Percentiles rank a stretch among this genome's conserved stretches.
Conservation (phyloP, 2,113 vertebrate species). For the crab-eating macaque (Macaca fascicularis) region DNA sequence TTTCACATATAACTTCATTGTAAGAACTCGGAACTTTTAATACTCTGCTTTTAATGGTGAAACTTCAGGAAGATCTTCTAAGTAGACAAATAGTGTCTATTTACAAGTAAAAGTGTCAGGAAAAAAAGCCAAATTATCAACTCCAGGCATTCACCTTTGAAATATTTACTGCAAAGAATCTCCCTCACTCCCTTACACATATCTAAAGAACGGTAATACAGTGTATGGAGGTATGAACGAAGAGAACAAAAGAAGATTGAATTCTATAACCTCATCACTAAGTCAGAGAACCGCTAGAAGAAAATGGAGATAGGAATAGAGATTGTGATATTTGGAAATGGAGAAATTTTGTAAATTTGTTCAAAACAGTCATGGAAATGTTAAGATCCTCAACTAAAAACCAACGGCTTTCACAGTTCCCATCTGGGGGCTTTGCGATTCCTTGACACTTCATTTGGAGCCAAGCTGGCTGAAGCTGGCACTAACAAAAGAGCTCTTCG, state of each 20-base stretch:
- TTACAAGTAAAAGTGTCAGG: neutral
- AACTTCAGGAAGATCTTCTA: slow-evolving; percentile 27
- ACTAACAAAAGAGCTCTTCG: slow-evolving; percentile 17
- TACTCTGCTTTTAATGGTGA: slow-evolving; percentile 40
- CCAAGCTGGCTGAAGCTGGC: slow-evolving; percentile 25
- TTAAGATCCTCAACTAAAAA: neutral
- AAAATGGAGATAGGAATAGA: neutral
- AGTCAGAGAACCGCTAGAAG: neutral
- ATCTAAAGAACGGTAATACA: neutral
- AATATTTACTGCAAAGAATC: neutral
- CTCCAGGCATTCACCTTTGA: neutral
- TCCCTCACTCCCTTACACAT: neutral
- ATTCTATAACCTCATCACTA: neutral
- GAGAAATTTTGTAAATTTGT: neutral
- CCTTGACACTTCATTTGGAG: slow-evolving; percentile 50
- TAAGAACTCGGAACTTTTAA: slow-evolving; percentile 24
- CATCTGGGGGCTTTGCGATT: neutral
- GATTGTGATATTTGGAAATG: neutral
- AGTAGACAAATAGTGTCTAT: neutral
- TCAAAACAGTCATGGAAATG: neutral
- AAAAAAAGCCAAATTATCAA: neutral
- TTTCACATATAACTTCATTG: neutral
- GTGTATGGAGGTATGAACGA: neutral
- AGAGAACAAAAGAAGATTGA: neutral
- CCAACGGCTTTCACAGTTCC: neutral